Conservation (phyloP, 2,797 vertebrate species). For the Peromyscus eremicus region DNA sequence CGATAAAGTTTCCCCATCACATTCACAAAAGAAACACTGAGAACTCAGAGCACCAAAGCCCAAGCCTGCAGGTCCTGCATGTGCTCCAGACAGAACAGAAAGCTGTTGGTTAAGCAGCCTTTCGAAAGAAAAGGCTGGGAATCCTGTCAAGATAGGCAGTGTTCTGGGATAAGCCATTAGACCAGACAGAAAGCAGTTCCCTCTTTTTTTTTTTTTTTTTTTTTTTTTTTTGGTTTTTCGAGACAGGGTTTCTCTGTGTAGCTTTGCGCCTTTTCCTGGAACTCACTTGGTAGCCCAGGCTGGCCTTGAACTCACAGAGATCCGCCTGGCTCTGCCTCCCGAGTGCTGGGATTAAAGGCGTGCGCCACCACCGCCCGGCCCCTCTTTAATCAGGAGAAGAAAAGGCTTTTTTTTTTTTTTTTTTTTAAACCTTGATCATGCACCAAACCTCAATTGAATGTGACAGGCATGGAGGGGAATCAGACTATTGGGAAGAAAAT, state of each 20-base stretch:
- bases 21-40: not conserved
- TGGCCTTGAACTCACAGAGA: no score
- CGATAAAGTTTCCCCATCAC: not conserved
- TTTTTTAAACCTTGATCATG: conserved; percentile 55
- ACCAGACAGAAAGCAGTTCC: not conserved
- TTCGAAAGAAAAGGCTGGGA: not conserved
- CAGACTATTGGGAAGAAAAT: conserved; percentile 58
- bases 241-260: no score
- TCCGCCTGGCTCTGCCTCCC: no score
- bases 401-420: conserved; percentile 66
- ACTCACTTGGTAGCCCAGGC: no score
- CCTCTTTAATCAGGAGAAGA: conserved; percentile 33
- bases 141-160: not conserved
- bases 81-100: not conserved
- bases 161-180: conserved; percentile 21
- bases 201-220: conserved; percentile 66
- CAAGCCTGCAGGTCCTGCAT: not conserved
- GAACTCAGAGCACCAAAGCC: not conserved
- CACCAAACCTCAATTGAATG: conserved; percentile 57
- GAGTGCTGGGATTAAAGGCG: no score
- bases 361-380: no score
- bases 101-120: not conserved
- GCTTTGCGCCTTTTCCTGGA: no score
- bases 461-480: conserved; percentile 60
- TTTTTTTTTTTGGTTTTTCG: no score